Evolutionary conservation across 2,113 vertebrate species (phyloP).

Genomic region (Agapornis roseicollis): DNA sequence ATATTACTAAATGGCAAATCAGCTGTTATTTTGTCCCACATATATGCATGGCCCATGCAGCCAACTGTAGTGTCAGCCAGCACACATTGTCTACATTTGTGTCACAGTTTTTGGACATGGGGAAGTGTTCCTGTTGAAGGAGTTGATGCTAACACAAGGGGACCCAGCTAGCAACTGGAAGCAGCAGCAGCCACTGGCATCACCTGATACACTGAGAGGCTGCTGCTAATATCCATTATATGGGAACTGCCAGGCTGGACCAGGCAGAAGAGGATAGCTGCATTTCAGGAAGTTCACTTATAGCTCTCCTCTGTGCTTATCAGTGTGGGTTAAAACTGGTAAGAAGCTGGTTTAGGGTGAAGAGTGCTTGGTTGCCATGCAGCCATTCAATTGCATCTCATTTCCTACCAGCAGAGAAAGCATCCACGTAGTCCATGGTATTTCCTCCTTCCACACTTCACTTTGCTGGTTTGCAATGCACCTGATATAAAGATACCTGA

Average conservation of each 20-base stretch:
- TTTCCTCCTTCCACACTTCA: not conserved
- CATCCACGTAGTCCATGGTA: not conserved
- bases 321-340: not conserved
- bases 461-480: not conserved
- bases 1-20: not conserved
- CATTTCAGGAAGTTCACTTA: not conserved
- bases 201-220: too few species aligned
- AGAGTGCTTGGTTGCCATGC: not conserved
- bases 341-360: not conserved
- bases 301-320: not conserved
- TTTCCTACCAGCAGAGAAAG: not conserved
- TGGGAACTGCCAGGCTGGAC: not conserved
- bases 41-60: fast-evolving
- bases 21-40: not conserved
- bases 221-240: not conserved
- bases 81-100: not conserved
- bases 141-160: fast-evolving
- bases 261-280: not conserved
- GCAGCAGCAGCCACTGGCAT: not conserved
- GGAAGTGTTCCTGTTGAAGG: not conserved
- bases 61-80: not conserved
- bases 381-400: not conserved
- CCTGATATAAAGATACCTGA: not conserved
- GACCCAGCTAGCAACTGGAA: not conserved
- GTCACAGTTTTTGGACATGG: not conserved